phyloP scores from a whole-genome alignment of 2,797 vertebrate genomes.

The Myoxocephalus aenaeus region DNA sequence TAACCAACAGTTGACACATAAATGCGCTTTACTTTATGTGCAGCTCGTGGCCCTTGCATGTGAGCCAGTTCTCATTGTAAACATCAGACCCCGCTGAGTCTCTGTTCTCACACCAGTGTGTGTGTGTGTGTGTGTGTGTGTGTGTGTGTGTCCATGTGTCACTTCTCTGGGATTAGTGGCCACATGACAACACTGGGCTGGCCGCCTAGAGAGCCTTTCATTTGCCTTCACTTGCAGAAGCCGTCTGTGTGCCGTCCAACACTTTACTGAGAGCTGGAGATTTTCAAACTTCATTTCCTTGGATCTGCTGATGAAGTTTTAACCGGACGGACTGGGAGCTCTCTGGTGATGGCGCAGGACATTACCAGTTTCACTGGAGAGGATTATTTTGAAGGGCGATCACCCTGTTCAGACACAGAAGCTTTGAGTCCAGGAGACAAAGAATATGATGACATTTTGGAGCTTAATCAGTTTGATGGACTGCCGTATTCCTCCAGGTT shows the following conservation, averaged over 20 bases:
- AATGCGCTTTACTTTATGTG: constrained; percentile 10
- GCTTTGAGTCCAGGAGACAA: constrained; percentile 73
- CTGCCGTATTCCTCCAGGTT: constrained; percentile 93
- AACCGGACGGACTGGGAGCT: constrained; percentile 26
- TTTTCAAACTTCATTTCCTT: constrained; percentile 52
- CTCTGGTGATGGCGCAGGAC: constrained; percentile 65
- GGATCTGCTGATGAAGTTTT: constrained; percentile 51
- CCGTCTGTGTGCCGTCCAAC: constrained; percentile 48
- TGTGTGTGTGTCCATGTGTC: constrained; percentile 48
- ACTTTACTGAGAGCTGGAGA: constrained; percentile 57
- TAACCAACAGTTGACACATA: constrained; percentile 29
- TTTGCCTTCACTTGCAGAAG: constrained; percentile 64
- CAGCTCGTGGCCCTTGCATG: constrained; percentile 32
- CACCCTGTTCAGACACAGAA: constrained; percentile 71
- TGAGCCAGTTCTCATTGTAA: constrained; percentile 46
- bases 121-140: constrained; percentile 22
- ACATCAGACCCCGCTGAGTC: constrained; percentile 39
- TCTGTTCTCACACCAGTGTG: constrained; percentile 2
- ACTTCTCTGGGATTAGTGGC: constrained; percentile 75
- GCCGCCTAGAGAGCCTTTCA: constrained; percentile 71
- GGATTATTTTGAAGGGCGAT: constrained; percentile 52
- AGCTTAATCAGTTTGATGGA: constrained; percentile 94
- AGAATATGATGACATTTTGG: constrained; percentile 83
- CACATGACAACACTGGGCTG: constrained; percentile 77
- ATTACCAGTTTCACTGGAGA: constrained; percentile 48